Conservation (phyloP, 2,888 invertebrate genomes). For the Spodoptera exigua region DNA sequence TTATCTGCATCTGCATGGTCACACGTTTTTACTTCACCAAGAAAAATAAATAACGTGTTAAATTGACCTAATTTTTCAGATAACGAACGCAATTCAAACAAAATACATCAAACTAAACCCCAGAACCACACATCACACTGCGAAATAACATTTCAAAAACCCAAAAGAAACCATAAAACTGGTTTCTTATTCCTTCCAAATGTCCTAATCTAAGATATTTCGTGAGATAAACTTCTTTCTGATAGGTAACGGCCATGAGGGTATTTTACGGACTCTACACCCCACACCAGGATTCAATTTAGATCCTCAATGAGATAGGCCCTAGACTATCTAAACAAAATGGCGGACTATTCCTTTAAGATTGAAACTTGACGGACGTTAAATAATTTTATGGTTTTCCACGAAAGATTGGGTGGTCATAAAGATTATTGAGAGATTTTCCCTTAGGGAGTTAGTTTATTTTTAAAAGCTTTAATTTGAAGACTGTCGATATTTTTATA, state of each 20-base stretch:
- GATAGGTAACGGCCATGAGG: slow-evolving; percentile 61
- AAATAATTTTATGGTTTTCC: slow-evolving; percentile 52
- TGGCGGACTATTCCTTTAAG: slow-evolving; percentile 48
- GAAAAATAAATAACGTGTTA: too few relatives aligned
- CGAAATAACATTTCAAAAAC: slow-evolving; percentile 38
- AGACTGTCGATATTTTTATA: neutral
- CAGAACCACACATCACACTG: slow-evolving; percentile 16
- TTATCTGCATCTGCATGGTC: too few relatives aligned
- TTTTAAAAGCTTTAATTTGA: neutral
- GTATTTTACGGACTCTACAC: slow-evolving; percentile 80
- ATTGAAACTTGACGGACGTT: slow-evolving; percentile 45
- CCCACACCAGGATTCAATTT: slow-evolving; percentile 85
- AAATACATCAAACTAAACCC: neutral
- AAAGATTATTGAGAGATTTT: slow-evolving; percentile 17
- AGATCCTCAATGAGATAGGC: slow-evolving; percentile 82
- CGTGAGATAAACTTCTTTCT: slow-evolving; percentile 54
- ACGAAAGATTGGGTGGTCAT: slow-evolving; percentile 13
- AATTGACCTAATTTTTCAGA: too few relatives aligned
- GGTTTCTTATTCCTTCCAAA: slow-evolving; percentile 52
- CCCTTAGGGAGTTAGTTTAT: neutral
- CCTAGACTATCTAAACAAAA: slow-evolving; percentile 62
- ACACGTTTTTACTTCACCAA: too few relatives aligned
- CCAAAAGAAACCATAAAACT: slow-evolving; percentile 49
- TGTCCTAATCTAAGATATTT: slow-evolving; percentile 60
- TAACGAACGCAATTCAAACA: slow-evolving; percentile 7